Conservation (phyloP, 2,113 vertebrate genomes). For the Plotosus lineatus region DNA sequence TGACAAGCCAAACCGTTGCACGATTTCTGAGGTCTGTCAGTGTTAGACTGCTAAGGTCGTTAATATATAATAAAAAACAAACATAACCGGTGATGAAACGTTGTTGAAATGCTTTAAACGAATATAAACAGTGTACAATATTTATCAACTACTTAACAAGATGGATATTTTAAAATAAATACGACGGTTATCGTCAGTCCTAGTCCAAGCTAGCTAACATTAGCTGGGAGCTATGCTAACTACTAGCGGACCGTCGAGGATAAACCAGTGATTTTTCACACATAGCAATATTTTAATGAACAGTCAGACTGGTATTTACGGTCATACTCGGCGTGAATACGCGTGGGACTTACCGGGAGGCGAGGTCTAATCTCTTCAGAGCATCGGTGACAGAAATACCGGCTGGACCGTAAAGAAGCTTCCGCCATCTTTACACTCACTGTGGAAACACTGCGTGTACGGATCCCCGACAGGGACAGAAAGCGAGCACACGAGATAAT, state of each 20-base stretch:
- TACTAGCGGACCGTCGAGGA: not conserved
- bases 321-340: no score
- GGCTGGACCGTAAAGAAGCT: slow-evolving; percentile 80
- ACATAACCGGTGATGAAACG: not conserved
- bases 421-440: slow-evolving; percentile 84
- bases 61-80: not conserved
- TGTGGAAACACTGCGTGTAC: slow-evolving; percentile 49
- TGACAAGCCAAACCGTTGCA: no score
- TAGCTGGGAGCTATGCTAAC: slow-evolving; percentile 3
- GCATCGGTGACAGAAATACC: slow-evolving; percentile 90
- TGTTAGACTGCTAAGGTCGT: not conserved
- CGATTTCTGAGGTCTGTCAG: not conserved
- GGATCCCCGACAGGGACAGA: slow-evolving; percentile 62
- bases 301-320: not conserved
- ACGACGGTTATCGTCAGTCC: not conserved
- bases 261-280: not conserved
- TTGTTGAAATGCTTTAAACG: not conserved
- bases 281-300: not conserved
- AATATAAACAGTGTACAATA: no score
- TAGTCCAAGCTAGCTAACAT: not conserved
- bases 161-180: not conserved
- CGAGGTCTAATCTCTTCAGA: slow-evolving; percentile 76
- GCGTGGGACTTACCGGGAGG: slow-evolving; percentile 71
- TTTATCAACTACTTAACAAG: not conserved
- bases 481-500: not conserved